Base-by-base conservation (phyloP, 1,140 invertebrate genomes). In the Berghia stephanieae region DNA sequence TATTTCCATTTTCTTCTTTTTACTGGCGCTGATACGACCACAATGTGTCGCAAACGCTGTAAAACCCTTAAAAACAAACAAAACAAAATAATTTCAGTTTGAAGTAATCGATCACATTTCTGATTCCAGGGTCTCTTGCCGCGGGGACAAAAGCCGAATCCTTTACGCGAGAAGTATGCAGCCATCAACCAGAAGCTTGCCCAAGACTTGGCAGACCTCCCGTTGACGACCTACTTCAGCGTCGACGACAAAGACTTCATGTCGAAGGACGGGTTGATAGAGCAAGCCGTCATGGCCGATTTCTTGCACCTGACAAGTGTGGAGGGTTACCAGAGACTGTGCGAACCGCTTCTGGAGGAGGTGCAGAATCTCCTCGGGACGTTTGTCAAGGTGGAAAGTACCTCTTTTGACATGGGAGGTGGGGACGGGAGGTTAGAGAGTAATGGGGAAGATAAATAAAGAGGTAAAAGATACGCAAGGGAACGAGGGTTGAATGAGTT, bases 211-310 rank as follows among this genome's bases (percentile, higher is more conserved):
- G 85, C 90, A 49, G 91, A 89, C 70, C 89, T 92, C 83, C 88
- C 91, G 8, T 88, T 92, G 84, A 92, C 93, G 31, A 94, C 94
- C 75, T 87, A 87, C 78, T 78, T 89, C 18, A 78, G 83, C 49
- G 77, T 86, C 5, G 94, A 95, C 84, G 93, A 94, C 83, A 93
- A 93, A 36, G 92, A 95, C 81, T 91, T 96, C 71, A 72, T 66
- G 38, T 92, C 94, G 84, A 90, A 91, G 52, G 94, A 95, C 89
- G 94, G 94, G 10, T 92, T 92, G 34, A 95, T 97, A 74, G 94
- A 93, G 86, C 94, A 95, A 85, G 93, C 93, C 84, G 95, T 96
- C 86, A 95, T 97, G 94, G 93, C 94, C 85, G 96, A 97, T 89
- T 97, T 96, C 89, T 91, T 96, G 40, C 94, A 96, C 86, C 91